Base-by-base conservation (phyloP, 1,140 invertebrate species). In the Solenopsis fugax region DNA sequence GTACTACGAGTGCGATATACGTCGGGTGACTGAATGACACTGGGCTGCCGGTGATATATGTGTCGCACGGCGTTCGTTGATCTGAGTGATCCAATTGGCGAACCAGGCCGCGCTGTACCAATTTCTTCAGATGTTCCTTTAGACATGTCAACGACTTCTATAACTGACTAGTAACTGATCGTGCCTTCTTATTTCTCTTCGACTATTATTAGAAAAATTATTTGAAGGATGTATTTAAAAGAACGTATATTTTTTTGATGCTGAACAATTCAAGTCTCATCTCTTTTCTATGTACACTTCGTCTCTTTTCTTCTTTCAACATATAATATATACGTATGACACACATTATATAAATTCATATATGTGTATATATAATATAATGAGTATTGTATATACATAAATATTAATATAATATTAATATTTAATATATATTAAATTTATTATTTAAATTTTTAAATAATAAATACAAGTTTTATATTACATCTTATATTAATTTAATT, bases 61-160 rank as follows among this genome's bases (percentile, higher is more conserved):
- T 81, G 87, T 71, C 80, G 77, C 67, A 54, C 60, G 67, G 91
- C 89, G 88, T 89, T 92, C 89, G 89, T 92, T 92, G 92, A 92
- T 93, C 90, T 85, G 88, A 88, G 50, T 89, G 89, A 92, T 93
- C 90, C 90, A 92, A 92, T 92, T 92, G 91, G 77, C 85, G 48
- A 89, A 73, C 90, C 87, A 52, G 60, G 37, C 64, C 58, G 52
- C 58, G 67, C 67, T 56, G 52, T 69, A 29, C 34, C 67, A 71
- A 82, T 73, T 82, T 73, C 80, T 82, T 54, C 77, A 34, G 5
- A 80, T 34, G 77, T 48, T 82, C 69, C 41, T 82, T 29, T 72
- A 18, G 6, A 67, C 62, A 62, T n/a, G 45, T 24, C 67, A 24
- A 56, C 5, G 34, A 72, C 45, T 73, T 16, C 1, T 58, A 56